phyloP scores from a whole-genome alignment of 1,140 invertebrate genomes.

The Bombus superbus region DNA sequence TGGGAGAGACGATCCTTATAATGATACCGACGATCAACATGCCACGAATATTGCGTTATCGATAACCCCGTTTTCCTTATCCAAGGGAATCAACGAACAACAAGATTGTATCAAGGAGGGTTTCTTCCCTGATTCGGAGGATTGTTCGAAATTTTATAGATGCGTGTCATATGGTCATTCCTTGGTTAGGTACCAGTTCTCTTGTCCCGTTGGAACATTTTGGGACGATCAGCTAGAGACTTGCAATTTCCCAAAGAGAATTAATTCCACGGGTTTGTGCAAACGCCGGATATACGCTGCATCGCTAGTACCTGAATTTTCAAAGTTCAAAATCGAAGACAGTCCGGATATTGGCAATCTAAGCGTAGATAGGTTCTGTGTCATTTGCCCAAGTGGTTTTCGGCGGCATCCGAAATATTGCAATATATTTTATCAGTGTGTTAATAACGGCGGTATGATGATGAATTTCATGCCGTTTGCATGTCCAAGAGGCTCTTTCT shows the following conservation, averaged over 20 bases:
- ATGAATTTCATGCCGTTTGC: slow-evolving; percentile 86
- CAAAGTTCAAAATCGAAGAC: neutral
- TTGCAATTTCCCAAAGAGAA: slow-evolving; percentile 84
- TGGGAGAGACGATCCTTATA: no score
- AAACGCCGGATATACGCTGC: neutral
- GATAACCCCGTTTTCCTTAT: no score
- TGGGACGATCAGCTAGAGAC: slow-evolving; percentile 85
- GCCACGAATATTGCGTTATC: no score
- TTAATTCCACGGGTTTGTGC: neutral
- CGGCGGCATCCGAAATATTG: slow-evolving; percentile 90
- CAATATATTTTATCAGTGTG: slow-evolving; percentile 91
- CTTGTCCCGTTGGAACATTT: slow-evolving; percentile 86
- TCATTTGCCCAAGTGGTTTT: slow-evolving; percentile 89
- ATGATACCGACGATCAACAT: no score
- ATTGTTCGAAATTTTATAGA: slow-evolving; percentile 89
- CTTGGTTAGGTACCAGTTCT: slow-evolving; percentile 85
- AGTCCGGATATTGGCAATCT: slow-evolving; percentile 36
- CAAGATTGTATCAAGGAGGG: slow-evolving; percentile 6
- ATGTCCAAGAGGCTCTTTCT: slow-evolving; percentile 88
- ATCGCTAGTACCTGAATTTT: neutral
- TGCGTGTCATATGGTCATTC: slow-evolving; percentile 85
- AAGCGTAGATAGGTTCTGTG: slow-evolving; percentile 84
- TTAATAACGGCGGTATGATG: slow-evolving; percentile 77
- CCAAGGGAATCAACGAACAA: neutral
- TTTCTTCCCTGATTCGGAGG: slow-evolving; percentile 81